Evolutionary conservation across 1,140 invertebrate species (phyloP), one percentile per base, ranked within the genome.

Genomic region (Nymphalis io): DNA sequence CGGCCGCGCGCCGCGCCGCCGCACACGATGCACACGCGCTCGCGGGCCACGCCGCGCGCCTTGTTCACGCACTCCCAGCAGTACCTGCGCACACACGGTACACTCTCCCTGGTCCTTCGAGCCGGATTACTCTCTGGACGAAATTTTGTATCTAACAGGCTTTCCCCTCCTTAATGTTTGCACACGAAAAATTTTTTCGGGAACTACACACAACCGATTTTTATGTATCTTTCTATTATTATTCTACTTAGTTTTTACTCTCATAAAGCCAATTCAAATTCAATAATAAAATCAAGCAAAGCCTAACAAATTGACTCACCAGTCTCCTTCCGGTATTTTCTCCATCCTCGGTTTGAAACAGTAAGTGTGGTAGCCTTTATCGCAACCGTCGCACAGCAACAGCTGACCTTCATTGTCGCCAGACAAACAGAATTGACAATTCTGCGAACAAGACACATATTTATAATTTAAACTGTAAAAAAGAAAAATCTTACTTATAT

Each of bases 321-420:
- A 99, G 88, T 99, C 98, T 70, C 98, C 98, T 82, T 99, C 98
- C 44, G 98, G 98, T 92, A 97, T 98, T 81, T 95, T 96, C 67
- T 98, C 97, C 96, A 99, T 97, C 92, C 97, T 96, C 75, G 98
- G 98, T 93, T 98, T 98, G 93, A 99, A 99, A 93, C 98, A 99
- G 87, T 99, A 99, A 53, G 97, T 99, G 93, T 99, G 98, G 90
- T 99, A 99, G 58, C 98, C 98, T 90, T 97, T 97, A 93, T 99
- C 98, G 93, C 98, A 99, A 71, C 97, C 96, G 93, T 99, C 98
- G 93, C 98, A 99, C 2, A 99, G 93, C 67, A 99, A 92, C 53
- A 99, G 90, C 87, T 98, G 96, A 77, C 98, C 98, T 92, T 99
- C 98, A 82, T 99, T 98, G 90, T 99, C 98, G 70, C 98, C 98